These are phyloP conservation scores for Hipposideros armiger DNA, from an alignment of 2,113 vertebrate genomes.

Conservation along the genomic window DNA sequence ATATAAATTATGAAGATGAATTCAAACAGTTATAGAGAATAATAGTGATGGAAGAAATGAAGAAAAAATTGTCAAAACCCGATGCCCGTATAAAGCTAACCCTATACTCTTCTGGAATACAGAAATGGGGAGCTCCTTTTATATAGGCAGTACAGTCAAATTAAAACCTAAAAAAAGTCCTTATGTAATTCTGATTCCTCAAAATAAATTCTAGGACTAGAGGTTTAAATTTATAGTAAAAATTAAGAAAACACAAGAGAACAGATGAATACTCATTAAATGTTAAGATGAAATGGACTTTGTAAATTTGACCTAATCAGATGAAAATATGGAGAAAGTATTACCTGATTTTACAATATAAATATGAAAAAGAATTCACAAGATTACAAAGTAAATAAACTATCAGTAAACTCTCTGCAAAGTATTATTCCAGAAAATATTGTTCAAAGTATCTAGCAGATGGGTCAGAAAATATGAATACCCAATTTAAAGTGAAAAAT, in stretches of 20 bases:
- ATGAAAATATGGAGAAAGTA: not conserved
- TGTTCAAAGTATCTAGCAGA: not conserved
- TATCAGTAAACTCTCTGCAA: not conserved
- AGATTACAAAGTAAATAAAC: not conserved
- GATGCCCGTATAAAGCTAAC: not conserved
- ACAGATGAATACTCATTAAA: not conserved
- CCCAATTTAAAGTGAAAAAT: conserved; percentile 6
- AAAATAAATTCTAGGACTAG: not conserved
- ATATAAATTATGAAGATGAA: not conserved
- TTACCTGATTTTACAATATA: not conserved
- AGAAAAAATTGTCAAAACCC: not conserved
- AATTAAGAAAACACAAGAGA: not conserved
- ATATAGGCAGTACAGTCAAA: not conserved
- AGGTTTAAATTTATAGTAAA: not conserved
- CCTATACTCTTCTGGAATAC: not conserved
- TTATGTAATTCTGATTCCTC: not conserved
- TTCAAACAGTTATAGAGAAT: not conserved
- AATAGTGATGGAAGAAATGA: not conserved
- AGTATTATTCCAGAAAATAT: not conserved
- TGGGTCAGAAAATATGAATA: not conserved
- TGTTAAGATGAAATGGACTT: not conserved
- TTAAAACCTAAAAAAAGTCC: not conserved
- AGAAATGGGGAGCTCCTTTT: not conserved
- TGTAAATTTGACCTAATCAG: not conserved
- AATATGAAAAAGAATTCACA: not conserved